phyloP scores from a whole-genome alignment of 2,113 vertebrate species.

The Chaetodon auriga region DNA sequence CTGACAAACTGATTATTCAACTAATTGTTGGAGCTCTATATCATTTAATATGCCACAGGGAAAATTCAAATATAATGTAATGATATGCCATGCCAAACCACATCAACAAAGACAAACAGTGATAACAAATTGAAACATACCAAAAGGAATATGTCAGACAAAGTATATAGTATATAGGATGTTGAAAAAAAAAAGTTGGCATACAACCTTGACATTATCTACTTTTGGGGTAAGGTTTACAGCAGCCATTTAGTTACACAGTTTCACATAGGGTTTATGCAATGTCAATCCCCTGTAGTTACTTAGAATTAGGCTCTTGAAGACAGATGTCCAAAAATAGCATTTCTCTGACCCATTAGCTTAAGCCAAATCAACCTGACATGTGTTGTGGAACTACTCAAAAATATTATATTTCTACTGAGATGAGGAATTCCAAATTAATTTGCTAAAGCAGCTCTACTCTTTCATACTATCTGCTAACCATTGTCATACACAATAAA shows the following conservation, averaged over 20 bases:
- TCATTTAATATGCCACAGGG: not conserved
- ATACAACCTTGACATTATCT: not conserved
- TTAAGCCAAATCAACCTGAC: constrained; percentile 5
- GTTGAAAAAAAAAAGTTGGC: not conserved
- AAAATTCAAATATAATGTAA: not conserved
- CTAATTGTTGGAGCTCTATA: no score
- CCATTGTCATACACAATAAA: constrained; percentile 1
- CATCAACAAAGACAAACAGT: not conserved
- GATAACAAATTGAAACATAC: not conserved
- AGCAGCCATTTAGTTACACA: not conserved
- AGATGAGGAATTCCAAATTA: not conserved
- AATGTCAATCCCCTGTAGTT: not conserved
- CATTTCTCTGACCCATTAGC: not conserved
- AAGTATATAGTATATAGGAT: not conserved
- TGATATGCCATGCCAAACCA: not conserved
- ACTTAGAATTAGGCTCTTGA: not conserved
- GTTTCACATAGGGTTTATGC: not conserved
- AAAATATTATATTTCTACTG: not conserved
- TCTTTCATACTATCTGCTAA: not conserved
- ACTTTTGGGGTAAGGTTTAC: constrained; percentile 3
- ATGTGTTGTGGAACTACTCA: not conserved
- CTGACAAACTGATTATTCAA: no score
- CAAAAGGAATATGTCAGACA: not conserved
- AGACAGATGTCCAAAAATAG: not conserved
- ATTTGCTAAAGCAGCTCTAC: not conserved